Conservation (phyloP, 2,888 invertebrate species). For the Limnephilus marmoratus region DNA sequence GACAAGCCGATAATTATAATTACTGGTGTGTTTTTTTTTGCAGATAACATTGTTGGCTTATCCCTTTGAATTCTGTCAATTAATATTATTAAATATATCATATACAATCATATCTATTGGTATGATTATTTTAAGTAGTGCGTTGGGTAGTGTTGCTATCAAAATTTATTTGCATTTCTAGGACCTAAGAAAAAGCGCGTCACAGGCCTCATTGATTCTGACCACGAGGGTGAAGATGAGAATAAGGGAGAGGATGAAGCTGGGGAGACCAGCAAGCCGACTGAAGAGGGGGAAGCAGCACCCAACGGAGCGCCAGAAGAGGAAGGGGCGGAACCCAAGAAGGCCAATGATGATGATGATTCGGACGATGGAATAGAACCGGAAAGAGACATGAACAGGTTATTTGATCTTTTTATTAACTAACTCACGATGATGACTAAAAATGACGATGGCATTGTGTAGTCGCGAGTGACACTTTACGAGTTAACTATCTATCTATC, state of each 20-base stretch:
- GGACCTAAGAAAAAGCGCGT: constrained; percentile 72
- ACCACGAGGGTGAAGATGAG: constrained; percentile 74
- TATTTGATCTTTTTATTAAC: not conserved
- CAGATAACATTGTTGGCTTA: too few relatives aligned
- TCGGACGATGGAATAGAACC: constrained; percentile 74
- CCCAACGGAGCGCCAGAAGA: constrained; percentile 68
- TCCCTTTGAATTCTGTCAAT: too few relatives aligned
- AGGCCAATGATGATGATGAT: constrained; percentile 79
- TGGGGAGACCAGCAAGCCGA: constrained; percentile 76
- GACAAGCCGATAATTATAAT: too few relatives aligned
- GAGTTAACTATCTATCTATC: too few relatives aligned
- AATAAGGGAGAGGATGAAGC: constrained; percentile 65
- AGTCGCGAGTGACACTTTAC: too few relatives aligned
- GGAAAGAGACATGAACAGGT: constrained; percentile 67
- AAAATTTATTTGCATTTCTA: constrained; percentile 56
- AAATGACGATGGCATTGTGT: too few relatives aligned
- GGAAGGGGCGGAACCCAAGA: constrained; percentile 70
- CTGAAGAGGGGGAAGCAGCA: constrained; percentile 67
- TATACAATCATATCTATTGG: too few relatives aligned
- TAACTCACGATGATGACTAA: too few relatives aligned
- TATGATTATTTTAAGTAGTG: not conserved
- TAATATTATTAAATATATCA: too few relatives aligned
- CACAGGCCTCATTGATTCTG: constrained; percentile 78
- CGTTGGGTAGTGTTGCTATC: constrained; percentile 36
- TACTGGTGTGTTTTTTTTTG: too few relatives aligned